A percentile compares a stretch with the other conserved stretches of the same genome.
These are phyloP conservation scores for Brachionichthys hirsutus DNA, from an alignment of 2,113 vertebrate genomes.

Conservation along the genomic window DNA sequence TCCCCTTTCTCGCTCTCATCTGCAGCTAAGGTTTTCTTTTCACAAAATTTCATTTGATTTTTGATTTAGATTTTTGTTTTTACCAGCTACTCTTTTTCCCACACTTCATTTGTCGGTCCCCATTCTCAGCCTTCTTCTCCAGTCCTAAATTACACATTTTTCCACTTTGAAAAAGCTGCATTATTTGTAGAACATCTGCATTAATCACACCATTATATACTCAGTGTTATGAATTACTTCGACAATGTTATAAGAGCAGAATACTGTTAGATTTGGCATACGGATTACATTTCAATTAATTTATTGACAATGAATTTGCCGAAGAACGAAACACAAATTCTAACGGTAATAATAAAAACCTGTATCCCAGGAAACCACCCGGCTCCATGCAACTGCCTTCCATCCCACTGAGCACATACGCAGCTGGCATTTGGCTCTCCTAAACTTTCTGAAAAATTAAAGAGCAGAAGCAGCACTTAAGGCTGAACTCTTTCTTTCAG, in stretches of 20 bases:
- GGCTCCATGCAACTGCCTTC: not conserved
- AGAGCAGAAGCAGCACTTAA: no score
- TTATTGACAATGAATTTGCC: not conserved
- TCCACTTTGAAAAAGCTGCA: constrained; percentile 1
- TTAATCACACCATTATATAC: no score
- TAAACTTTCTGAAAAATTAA: not conserved
- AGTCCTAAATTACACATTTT: constrained; percentile 40
- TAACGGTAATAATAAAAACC: constrained; percentile 20
- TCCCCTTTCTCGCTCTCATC: constrained; percentile 56
- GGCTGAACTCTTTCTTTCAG: no score
- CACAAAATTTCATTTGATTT: constrained; percentile 39
- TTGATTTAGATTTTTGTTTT: no score
- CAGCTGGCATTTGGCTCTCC: not conserved
- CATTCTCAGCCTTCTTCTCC: not conserved
- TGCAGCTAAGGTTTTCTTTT: constrained; percentile 39
- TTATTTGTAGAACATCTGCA: no score
- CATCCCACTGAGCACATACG: not conserved
- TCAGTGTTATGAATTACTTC: no score
- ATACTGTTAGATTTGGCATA: not conserved
- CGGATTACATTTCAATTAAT: not conserved
- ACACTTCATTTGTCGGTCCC: constrained; percentile 11
- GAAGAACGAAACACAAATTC: not conserved
- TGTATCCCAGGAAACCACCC: constrained; percentile 32
- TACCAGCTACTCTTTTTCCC: constrained; percentile 7
- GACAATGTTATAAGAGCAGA: not conserved